A percentile compares a stretch with the other conserved stretches of the same genome.
Conservation (phyloP, 2,797 vertebrate genomes). For the Echeneis naucrates region DNA sequence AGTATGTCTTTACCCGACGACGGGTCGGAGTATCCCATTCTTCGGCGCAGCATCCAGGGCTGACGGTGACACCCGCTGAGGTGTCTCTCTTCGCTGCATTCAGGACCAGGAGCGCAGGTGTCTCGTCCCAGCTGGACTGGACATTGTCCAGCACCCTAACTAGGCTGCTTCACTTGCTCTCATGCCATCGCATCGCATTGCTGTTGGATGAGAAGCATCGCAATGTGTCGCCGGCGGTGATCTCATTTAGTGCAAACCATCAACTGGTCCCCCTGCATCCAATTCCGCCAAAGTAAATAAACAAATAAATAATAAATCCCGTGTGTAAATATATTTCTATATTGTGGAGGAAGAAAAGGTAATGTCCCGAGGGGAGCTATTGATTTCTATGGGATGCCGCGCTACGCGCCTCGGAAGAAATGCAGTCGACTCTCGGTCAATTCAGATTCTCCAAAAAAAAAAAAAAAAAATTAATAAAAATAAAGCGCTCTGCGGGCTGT, state of each 20-base stretch:
- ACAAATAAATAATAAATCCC: too few relatives aligned
- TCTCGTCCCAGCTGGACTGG: conserved; percentile 45
- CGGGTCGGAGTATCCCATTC: conserved; percentile 95
- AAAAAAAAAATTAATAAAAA: too few relatives aligned
- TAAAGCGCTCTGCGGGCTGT: conserved; percentile 7
- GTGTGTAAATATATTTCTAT: neutral
- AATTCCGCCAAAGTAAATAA: conserved; percentile 1
- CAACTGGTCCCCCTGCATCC: neutral
- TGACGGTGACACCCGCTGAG: conserved; percentile 72
- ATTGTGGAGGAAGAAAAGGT: neutral
- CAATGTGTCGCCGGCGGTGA: conserved; percentile 16
- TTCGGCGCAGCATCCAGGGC: conserved; percentile 80
- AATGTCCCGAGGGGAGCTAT: conserved; percentile 18
- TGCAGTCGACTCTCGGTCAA: conserved; percentile 38
- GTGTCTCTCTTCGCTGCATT: conserved; percentile 78
- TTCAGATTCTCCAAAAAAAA: conserved; percentile 43
- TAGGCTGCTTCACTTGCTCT: conserved; percentile 36
- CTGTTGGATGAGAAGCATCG: conserved; percentile 31
- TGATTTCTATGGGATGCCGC: conserved; percentile 23
- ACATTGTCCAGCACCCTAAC: conserved; percentile 66
- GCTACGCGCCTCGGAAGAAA: conserved; percentile 22
- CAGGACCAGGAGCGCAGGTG: conserved; percentile 69
- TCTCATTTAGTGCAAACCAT: conserved; percentile 16
- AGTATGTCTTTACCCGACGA: conserved; percentile 94
- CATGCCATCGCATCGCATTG: conserved; percentile 47